These are phyloP conservation scores for Conomelus anceps DNA, from an alignment of 2,888 invertebrate species.

Conservation along the genomic window DNA sequence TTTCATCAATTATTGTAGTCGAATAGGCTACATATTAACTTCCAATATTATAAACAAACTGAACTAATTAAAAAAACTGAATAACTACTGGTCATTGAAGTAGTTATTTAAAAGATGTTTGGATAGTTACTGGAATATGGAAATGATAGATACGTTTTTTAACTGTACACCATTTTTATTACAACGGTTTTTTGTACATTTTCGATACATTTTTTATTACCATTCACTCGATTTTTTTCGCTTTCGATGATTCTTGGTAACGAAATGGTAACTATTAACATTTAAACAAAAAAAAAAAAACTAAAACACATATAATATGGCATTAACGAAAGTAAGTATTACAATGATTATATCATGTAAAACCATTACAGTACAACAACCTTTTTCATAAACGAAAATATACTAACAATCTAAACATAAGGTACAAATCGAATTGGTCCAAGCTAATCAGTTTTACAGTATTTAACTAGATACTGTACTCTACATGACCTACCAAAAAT, in stretches of 20 bases:
- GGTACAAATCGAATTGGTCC: background rate
- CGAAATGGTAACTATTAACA: conserved; percentile 30
- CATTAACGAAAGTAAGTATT: too few relatives aligned
- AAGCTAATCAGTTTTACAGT: background rate
- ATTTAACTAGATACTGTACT: background rate
- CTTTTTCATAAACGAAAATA: too few relatives aligned
- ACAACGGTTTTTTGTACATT: background rate
- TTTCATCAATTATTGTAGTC: too few relatives aligned
- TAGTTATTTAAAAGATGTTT: background rate
- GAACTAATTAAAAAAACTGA: too few relatives aligned
- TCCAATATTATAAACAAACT: too few relatives aligned
- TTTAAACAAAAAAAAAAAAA: background rate
- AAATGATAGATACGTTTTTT: background rate
- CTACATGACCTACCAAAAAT: background rate
- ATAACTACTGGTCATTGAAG: background rate
- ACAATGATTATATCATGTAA: background rate
- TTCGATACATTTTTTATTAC: background rate
- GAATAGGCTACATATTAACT: too few relatives aligned
- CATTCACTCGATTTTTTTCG: background rate
- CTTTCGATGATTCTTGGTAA: conserved; percentile 26
- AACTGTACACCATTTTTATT: background rate
- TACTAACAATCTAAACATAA: background rate
- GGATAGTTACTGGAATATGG: background rate
- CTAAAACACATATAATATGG: too few relatives aligned
- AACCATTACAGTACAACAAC: background rate